Evolutionary conservation across 2,797 vertebrate genomes (phyloP), one percentile per base, ranked within the genome.

Genomic region (Discoglossus pictus): DNA sequence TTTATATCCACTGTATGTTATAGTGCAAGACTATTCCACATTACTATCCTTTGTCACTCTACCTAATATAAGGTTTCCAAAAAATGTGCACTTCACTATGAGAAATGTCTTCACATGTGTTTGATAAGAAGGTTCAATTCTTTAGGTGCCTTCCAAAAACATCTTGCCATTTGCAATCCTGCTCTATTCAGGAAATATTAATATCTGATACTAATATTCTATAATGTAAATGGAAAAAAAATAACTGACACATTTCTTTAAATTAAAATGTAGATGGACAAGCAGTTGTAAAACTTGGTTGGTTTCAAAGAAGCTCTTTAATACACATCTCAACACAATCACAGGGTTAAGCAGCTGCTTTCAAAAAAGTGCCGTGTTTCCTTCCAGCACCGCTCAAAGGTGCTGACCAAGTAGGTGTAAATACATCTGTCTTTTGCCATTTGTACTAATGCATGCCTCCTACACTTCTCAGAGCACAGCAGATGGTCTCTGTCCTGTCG

Each of bases 381-480:
- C 84, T 91, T 79, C 72, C 70, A 87, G 85, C 82, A 15, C 18
- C 2, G 91, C 92, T 93, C 80, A 75, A 85, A 91, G 87, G 87
- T 91, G 88, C 83, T 92, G 89, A 87, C 89, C 91, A 90, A 65
- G 84, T 88, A 96, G 92, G 90, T 96, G 93, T 91, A 93, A 94
- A 92, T 90, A 89, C 92, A 96, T 92, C 92, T 93, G 91, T 87
- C 79, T 86, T 81, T 81, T 83, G 79, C 87, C 78, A 82, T 87
- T 83, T 83, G 78, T 76, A 80, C 84, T 68, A 74, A 78, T 79
- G 65, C 79, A 76, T 46, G 78, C 76, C 78, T 82, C 78, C 76
- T 86, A 71, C 79, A 80, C 83, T 83, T 86, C 78, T 76, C 73
- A 51, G 67, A 80, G 69, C 4, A 75, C 84, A 86, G 90, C 92